A percentile compares a stretch with the other conserved stretches of the same genome.
These are phyloP conservation scores for Eremophila alpestris DNA, from an alignment of 2,797 vertebrate species.

Conservation along the genomic window DNA sequence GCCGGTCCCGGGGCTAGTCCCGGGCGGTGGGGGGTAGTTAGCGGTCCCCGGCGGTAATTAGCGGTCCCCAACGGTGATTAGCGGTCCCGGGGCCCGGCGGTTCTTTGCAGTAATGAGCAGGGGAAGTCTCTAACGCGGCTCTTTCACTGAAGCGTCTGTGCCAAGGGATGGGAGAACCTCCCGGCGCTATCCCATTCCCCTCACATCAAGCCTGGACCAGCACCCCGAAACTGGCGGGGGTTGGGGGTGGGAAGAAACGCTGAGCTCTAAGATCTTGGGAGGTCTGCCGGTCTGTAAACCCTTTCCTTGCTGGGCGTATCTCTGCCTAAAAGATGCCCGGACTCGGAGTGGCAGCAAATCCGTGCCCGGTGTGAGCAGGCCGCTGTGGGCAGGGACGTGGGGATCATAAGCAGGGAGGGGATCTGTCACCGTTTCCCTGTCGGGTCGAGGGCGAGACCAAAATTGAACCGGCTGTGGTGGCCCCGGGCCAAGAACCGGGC, in stretches of 20 bases:
- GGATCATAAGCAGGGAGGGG: background rate
- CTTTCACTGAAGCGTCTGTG: background rate
- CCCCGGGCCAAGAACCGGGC: slow-evolving; percentile 44
- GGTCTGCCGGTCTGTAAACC: background rate
- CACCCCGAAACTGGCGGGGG: background rate
- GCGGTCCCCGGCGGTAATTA: background rate
- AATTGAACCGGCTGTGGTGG: slow-evolving; percentile 69
- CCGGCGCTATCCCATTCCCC: fast-evolving
- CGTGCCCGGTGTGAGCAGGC: background rate
- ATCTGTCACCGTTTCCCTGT: background rate
- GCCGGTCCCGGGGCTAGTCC: background rate
- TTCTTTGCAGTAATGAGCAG: background rate
- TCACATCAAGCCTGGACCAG: background rate
- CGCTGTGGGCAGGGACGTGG: background rate
- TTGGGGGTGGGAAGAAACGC: background rate
- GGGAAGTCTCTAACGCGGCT: background rate
- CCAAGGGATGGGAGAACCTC: background rate
- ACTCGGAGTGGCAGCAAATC: background rate
- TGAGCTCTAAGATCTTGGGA: background rate
- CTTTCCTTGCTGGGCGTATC: background rate
- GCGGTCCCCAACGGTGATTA: background rate
- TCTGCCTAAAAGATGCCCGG: background rate
- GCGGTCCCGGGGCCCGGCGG: background rate
- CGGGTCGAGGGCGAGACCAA: slow-evolving; percentile 7
- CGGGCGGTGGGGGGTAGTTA: background rate